Base-by-base conservation (phyloP, 2,888 invertebrate genomes). In the Andrena minutula region DNA sequence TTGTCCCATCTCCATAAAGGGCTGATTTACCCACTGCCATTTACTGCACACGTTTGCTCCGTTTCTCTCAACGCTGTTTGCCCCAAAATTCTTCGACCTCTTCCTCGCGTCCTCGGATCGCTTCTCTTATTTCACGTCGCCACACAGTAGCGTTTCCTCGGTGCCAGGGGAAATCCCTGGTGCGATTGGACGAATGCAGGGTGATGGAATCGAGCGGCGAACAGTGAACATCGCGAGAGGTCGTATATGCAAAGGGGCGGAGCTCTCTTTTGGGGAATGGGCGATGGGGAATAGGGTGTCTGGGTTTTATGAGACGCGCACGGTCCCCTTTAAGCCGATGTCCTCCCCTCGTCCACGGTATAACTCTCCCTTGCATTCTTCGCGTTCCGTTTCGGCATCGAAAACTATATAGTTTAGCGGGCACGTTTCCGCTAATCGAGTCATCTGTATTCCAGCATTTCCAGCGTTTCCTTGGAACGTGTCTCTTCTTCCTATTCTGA, bases 281-380 rank as follows among this genome's bases (percentile, higher is more conserved):
- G 51, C n/a, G 30, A 70, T 79, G 76, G 69, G 75, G 75, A 75
- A 87, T 91, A 87, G 79, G 84, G 77, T 82, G 87, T 86, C 90
- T 86, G 88, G 85, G 72, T 86, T 90, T 90, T 89, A 91, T 79
- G 89, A 90, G 75, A 60, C 87, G 84, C 84, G 78, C 85, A 88
- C 84, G 83, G 78, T 61, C 82, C 68, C 61, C 70, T 58, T 75
- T 68, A 30, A 76, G 56, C 23, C 49, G 47, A 28, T 68, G 49
- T 58, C 49, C 49, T 41, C 32, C 41, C 23, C 63, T 53, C 30
- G 4, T n/a, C 47, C 68, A 58, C 16, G 56, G 35, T 49, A 53
- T 60, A 56, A 56, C 23, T 75, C 56, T 71, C 30, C 23, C 53
- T 32, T 3, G 30, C 64, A 74, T 82, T 82, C 79, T 60, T 74